Base-by-base conservation (phyloP, 2,797 vertebrate species). In the Thunnus albacares region DNA sequence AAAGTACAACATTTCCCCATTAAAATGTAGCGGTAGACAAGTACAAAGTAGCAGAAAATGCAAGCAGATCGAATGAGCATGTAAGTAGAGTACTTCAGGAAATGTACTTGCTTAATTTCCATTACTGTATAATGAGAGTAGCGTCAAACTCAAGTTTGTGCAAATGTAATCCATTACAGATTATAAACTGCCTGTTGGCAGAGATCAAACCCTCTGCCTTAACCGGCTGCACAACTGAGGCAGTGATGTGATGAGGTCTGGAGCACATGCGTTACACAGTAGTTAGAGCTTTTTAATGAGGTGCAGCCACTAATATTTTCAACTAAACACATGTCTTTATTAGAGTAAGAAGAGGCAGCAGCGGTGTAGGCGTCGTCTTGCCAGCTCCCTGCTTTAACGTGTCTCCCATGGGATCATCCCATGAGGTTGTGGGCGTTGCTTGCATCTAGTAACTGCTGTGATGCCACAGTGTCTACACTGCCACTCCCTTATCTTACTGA, bases 381-480 rank as follows among this genome's bases (percentile, higher is more conserved):
- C 53, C 51, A 51, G 49, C 38, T 38, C 45, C 35, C 51, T 17
- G 62, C 68, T 26, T 58, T 59, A 18, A 75, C 26, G 55, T 15
- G 28, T 57, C 28, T 59, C 45, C 22, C 24, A 7, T 3, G 33
- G 47, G 47, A 51, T 51, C 47, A 47, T 47, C 17, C 45, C 17
- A 47, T 47, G 45, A 68, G 60, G 62, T 43, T 58, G 28, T 33
- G 69, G 28, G 47, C 51, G 74, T 56, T 56, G 52, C 69, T 55
- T 60, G 33, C 3, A 35, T 24, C 1, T 12, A 7, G 17, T 58
- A 12, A 18, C 12, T 33, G 26, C 15, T 20, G 52, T 55, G 26
- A 49, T 24, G 55, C 41, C n/a, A 49, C 9, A n/a, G 20, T 26
- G 41, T 61, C 17, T 8, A 15, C 38, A 45, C 51, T 28, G 59